Evolutionary conservation across 2,888 invertebrate species (phyloP), one percentile per base, ranked within the genome.

Genomic region (Acronicta leporina): DNA sequence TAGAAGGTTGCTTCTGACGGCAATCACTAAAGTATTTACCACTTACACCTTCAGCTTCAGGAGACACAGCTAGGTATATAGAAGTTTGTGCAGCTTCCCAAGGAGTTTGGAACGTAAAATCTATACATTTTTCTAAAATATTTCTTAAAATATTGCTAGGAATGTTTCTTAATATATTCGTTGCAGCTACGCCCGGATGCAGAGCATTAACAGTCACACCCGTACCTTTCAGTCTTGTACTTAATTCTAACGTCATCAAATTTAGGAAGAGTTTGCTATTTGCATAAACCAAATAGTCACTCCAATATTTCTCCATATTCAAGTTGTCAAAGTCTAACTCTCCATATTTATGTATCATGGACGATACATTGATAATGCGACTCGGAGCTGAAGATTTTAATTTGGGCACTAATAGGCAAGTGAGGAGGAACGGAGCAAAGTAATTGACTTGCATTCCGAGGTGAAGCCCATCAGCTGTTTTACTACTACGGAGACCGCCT

Each of bases 381-480:
- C 96, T 95, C 8, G 95, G 95, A 1, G 94, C 92, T 2, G 95
- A 95, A n/a, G 84, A 79, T 87, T 96, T 96, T 15, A 96, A 68
- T 20, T 92, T 69, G 7, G 94, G 92, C 14, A 93, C 53, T 68
- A 96, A 77, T 14, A 97, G 89, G 79, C 96, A 96, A 2, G 97
- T 97, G 54, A 97, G 90, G 54, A 97, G 90, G 84, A 97, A 97
- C 1, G 96, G 96, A 13, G 96, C 96, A 80, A 96, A 96, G 86
- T 96, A 96, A 85, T 97, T 97, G 49, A 96, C 95, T 81, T 96
- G 96, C 95, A 96, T 96, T 59, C 95, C 95, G n/a, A 94, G 84
- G 74, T 97, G 96, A 59, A 97, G 89, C 5, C 96, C 96, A 79
- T 97, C 96, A 75, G 95, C 92, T 4, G 96, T 96, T 75, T 92